Evolutionary conservation across 2,113 vertebrate genomes (phyloP), one percentile per base, ranked within the genome.

Genomic region (Rhinogobius similis): DNA sequence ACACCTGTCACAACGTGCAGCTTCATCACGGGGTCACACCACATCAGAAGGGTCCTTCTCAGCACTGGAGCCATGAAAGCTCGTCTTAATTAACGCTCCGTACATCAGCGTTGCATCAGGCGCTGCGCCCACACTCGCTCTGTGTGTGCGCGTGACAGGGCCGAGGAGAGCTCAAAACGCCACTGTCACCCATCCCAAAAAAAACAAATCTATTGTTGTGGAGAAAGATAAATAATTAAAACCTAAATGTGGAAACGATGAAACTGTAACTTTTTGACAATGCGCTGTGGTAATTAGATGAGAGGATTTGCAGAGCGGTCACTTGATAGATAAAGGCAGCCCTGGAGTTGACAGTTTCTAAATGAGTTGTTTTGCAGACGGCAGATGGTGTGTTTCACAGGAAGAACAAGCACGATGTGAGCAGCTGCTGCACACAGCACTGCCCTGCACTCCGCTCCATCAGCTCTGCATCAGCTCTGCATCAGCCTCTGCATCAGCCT

Each of bases 361-460:
- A 94, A 93, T 92, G 92, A 87, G 89, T 94, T 96, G 92, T 93
- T 96, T 95, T 96, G 93, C 93, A 96, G 92, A 95, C 86, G 94
- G 93, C 96, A 98, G 96, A 97, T 96, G 96, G 97, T 88, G 93
- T 86, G 91, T 94, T 94, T 93, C 89, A 88, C 90, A 90, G 86
- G 89, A 91, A 93, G 29, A n/a, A 90, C 93, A 89, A 87, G 84
- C 86, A 91, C 91, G 91, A 93, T 94, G 87, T 90, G 75, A 87
- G 91, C 96, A 98, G 95, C 95, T 97, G 96, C 92, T 94, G 92
- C 89, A 89, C 85, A 89, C 90, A 90, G 76, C 66, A 71, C 14
- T 77, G 74, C 68, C 70, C 81, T 79, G 75, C 73, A 70, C 73
- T 72, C 53, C 65, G 67, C 65, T 86, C 90, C 92, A 91, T 92